These are phyloP conservation scores for Nomada ruficornis DNA, from an alignment of 2,888 invertebrate species.

Conservation along the genomic window DNA sequence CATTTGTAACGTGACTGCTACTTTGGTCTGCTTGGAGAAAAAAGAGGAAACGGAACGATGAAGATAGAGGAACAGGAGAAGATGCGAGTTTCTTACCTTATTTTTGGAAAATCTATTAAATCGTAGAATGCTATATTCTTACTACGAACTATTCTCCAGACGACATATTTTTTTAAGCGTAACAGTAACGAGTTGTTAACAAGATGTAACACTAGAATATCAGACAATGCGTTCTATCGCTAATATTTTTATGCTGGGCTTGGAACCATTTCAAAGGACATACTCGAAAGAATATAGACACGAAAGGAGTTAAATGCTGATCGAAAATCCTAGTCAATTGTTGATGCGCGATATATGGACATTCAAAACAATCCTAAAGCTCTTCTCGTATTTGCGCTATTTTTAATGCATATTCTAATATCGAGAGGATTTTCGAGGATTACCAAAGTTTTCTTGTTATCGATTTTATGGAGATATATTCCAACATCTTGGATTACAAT, in stretches of 20 bases:
- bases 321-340: conserved; percentile 18
- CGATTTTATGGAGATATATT: conserved; percentile 30
- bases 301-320: background rate
- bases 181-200: background rate
- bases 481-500: conserved; percentile 4
- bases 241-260: conserved; percentile 15
- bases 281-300: background rate
- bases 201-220: background rate
- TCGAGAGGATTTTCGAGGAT: background rate
- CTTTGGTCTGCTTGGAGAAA: background rate
- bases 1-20: conserved; percentile 15
- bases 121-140: conserved; percentile 16
- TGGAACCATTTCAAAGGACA: conserved; percentile 8
- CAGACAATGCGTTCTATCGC: background rate
- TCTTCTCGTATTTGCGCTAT: conserved; percentile 23
- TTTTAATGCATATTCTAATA: conserved; percentile 18
- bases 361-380: conserved; percentile 19
- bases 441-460: conserved; percentile 24
- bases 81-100: background rate
- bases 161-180: conserved; percentile 3
- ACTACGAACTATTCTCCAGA: conserved; percentile 11
- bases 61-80: background rate
- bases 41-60: background rate
- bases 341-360: conserved; percentile 1
- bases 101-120: conserved; percentile 10